Evolutionary conservation across 35 echinoderm and acorn worm genomes (phyloP), one percentile per base, ranked within the genome.

Genomic region (Diadema setosum): DNA sequence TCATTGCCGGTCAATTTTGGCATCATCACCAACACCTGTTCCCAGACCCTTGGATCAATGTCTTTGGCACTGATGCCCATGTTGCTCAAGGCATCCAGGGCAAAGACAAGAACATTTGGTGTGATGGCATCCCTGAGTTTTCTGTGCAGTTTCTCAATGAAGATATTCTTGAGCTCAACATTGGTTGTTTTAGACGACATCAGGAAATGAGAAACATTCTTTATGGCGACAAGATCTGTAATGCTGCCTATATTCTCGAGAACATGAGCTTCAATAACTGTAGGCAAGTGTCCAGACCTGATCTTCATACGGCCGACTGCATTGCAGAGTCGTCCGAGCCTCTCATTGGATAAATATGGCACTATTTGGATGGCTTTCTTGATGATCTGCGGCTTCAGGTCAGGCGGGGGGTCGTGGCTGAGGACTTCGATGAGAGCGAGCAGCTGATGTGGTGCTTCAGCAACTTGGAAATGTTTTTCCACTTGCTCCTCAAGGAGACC

Each of bases 31-130:
- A 40, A 64, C 36, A 90, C 82, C 50, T 84, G 49, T 9, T 43
- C 45, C 88, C 88, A 90, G 3, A 90, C 58, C 0, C 45, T 83
- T 1, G 88, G 88, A 90, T 90, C 88, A 67, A 90, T 90, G 16
- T 84, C 52, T 34, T 70, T 39, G 35, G 80, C 58, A 20, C 39
- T 15, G 5, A 84, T 16, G 16, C 59, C 60, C 11, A 90, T 78
- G 30, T 90, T 90, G 24, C 81, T 44, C 36, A 90, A 44, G 24
- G 80, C 81, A 56, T 21, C 82, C 29, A 84, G 37, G 12, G 67
- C 18, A 36, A 52, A 90, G 34, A 82, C 81, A 31, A 49, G 57
- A 33, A 83, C 58, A 21, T 58, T 23, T n/a, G 88, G 80, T 3
- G 26, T 84, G 4, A 83, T 29, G 3, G 80, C 37, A 26, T 20